Evolutionary conservation across 2,113 vertebrate species (phyloP).

Genomic region (Hippocampus zosterae): DNA sequence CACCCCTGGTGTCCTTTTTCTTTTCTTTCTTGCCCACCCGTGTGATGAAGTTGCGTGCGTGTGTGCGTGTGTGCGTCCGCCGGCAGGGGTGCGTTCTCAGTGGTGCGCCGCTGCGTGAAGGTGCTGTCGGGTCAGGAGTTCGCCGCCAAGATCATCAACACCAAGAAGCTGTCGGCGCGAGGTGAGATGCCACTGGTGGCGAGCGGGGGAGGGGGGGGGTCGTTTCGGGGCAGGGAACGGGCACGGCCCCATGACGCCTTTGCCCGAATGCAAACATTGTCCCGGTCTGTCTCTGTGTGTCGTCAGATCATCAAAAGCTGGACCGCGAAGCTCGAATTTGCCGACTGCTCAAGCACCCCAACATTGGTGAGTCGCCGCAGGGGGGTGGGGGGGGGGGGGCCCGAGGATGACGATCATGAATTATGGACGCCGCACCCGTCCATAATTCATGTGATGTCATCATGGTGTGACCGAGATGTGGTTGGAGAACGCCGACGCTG

Average conservation of each 20-base stretch:
- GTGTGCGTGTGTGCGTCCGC: not conserved
- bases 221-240: not conserved
- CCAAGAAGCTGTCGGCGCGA: slow-evolving; percentile 65
- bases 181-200: slow-evolving; percentile 35
- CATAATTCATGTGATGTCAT: slow-evolving; percentile 4
- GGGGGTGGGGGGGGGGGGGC: not conserved
- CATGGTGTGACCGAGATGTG: not conserved
- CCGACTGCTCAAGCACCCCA: slow-evolving; percentile 69
- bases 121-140: slow-evolving; percentile 65
- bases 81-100: slow-evolving; percentile 65
- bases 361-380: slow-evolving; percentile 64
- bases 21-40: not conserved
- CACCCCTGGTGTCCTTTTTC: too few species aligned
- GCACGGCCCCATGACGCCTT: not conserved
- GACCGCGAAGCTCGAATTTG: slow-evolving; percentile 73
- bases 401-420: slow-evolving; percentile 2
- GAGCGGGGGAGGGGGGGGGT: too few species aligned
- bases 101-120: slow-evolving; percentile 66
- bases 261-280: not conserved
- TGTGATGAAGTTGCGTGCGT: not conserved
- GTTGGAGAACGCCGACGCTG: not conserved
- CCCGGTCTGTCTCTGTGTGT: slow-evolving; percentile 7
- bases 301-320: slow-evolving; percentile 71
- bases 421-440: slow-evolving; percentile 5
- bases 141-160: slow-evolving; percentile 71